Evolutionary conservation across 2,888 invertebrate species (phyloP), one percentile per base, ranked within the genome.

Genomic region (Acrobeloides nanus): DNA sequence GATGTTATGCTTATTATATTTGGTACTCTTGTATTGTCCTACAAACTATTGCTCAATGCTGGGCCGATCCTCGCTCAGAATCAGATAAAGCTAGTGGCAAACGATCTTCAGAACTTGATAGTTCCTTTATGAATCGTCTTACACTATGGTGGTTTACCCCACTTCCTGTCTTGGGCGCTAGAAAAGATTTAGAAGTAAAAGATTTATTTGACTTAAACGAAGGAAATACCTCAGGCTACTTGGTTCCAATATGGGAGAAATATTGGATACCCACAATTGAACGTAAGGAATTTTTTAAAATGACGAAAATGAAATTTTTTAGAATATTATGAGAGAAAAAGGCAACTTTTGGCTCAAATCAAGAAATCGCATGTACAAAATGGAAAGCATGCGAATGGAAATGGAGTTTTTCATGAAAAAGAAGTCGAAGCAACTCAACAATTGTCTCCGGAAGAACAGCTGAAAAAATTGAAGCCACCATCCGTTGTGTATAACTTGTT

Each of bases 401-500:
- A n/a, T n/a, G n/a, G n/a, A n/a, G n/a, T n/a, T n/a, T n/a, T n/a
- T n/a, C n/a, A n/a, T n/a, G n/a, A n/a, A n/a, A n/a, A n/a, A n/a
- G n/a, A n/a, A 35, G 8, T 35, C 35, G 17, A 20, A n/a, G 17
- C 40, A 33, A n/a, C 18, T 18, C 12, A 39, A 39, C 40, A 17
- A 39, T 32, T 33, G 37, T 39, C 18, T 41, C 4, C 21, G 15
- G 10, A 39, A 39, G 24, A 39, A 39, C 25, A 1, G 10, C 1
- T 4, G 17, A 12, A 41, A 40, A 20, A 55, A 27, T 12, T 59
- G 2, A 20, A 41, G 38, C 56, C 57, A 41, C 86, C 88, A 0
- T 89, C 88, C 0, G 83, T 95, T 61, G 77, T 89, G 68, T 83
- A 84, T 26, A 85, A 88, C 0, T 79, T 97, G 38, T 81, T 85